Conservation (phyloP, 2,797 vertebrate genomes). For the Crax fasciolata region DNA sequence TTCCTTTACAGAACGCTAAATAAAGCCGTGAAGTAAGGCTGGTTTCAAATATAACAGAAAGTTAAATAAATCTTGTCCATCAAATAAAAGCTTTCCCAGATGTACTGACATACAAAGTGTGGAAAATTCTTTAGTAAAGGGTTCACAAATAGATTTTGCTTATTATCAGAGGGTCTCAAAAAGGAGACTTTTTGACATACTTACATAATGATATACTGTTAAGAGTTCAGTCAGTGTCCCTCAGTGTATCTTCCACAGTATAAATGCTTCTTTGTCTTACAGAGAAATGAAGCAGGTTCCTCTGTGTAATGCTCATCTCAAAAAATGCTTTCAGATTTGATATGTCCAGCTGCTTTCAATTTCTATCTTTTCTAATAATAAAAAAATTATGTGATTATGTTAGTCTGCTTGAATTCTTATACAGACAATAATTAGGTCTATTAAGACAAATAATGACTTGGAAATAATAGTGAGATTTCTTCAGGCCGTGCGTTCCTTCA, state of each 20-base stretch:
- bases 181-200: not conserved
- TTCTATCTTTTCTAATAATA: not conserved
- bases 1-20: not conserved
- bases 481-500: not conserved
- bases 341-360: not conserved
- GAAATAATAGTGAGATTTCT: not conserved
- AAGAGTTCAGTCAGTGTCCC: not conserved
- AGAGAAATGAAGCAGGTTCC: not conserved
- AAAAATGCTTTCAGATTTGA: not conserved
- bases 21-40: not conserved
- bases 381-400: not conserved
- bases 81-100: not conserved
- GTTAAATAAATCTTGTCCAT: not conserved
- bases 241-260: not conserved
- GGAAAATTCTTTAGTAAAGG: not conserved
- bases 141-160: not conserved
- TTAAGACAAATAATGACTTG: not conserved
- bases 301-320: not conserved
- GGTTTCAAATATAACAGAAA: not conserved
- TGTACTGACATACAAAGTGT: not conserved
- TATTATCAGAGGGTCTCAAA: not conserved
- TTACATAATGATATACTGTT: not conserved
- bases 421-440: not conserved
- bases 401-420: not conserved
- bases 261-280: not conserved